A percentile compares a stretch with the other conserved stretches of the same genome.
Conservation (phyloP, 2,888 invertebrate genomes). For the Drosophila kokeensis region DNA sequence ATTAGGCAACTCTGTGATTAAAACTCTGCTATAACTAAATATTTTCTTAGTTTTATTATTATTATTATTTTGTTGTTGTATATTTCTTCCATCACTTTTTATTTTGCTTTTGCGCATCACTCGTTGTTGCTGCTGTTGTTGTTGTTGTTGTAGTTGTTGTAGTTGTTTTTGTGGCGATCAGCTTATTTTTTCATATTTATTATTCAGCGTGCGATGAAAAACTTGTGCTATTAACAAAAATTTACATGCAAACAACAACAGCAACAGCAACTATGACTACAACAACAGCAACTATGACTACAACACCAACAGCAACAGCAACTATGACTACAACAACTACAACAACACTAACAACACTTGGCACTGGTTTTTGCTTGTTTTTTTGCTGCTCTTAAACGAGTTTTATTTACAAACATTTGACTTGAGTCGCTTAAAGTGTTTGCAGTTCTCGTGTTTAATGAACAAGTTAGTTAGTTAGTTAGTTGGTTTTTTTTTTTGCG, state of each 20-base stretch:
- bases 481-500: slow-evolving; percentile 30
- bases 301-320: slow-evolving; percentile 10
- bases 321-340: slow-evolving; percentile 1
- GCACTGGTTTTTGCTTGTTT: slow-evolving; percentile 30
- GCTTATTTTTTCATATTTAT: slow-evolving; percentile 39
- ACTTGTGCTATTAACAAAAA: slow-evolving; percentile 77
- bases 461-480: slow-evolving; percentile 67
- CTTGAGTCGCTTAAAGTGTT: slow-evolving; percentile 48
- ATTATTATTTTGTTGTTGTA: neutral
- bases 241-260: slow-evolving; percentile 61
- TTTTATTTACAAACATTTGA: slow-evolving; percentile 76
- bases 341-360: slow-evolving; percentile 25
- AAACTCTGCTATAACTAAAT: slow-evolving; percentile 31
- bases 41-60: slow-evolving; percentile 14
- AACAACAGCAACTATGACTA: slow-evolving; percentile 3
- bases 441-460: slow-evolving; percentile 76
- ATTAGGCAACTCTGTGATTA: slow-evolving; percentile 45
- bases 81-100: slow-evolving; percentile 14
- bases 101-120: slow-evolving; percentile 38
- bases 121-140: slow-evolving; percentile 15
- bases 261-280: neutral
- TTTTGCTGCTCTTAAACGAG: slow-evolving; percentile 62
- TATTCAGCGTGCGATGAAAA: slow-evolving; percentile 57
- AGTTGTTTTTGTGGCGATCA: slow-evolving; percentile 13
- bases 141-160: slow-evolving; percentile 20